Conservation (phyloP, 23 tunicate genomes). For the Oikopleura vanhoeffeni region DNA sequence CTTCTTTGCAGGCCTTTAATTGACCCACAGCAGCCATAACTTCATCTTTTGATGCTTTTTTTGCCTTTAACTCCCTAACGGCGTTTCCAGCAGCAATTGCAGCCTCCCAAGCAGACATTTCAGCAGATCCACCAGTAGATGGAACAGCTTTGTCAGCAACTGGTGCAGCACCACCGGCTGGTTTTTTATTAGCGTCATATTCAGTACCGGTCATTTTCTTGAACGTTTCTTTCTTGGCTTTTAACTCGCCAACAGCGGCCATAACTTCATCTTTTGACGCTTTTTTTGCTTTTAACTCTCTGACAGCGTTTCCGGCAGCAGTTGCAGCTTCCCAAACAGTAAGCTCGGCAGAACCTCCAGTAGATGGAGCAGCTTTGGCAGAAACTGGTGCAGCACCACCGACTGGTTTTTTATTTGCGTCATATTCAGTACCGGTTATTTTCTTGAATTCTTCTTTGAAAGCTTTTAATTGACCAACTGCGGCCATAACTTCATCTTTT, state of each 20-base stretch:
- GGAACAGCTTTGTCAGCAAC: background rate
- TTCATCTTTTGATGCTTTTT: constrained; percentile 56
- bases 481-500: constrained; percentile 20
- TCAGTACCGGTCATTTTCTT: constrained; percentile 38
- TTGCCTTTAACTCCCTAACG: constrained; percentile 56
- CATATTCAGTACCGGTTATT: constrained; percentile 27
- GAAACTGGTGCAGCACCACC: background rate
- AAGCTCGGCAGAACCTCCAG: background rate
- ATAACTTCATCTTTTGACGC: constrained; percentile 47
- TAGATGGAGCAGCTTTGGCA: background rate
- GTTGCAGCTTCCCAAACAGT: constrained; percentile 3
- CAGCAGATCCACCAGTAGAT: background rate
- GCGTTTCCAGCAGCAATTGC: constrained; percentile 26
- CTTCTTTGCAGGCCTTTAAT: constrained; percentile 33
- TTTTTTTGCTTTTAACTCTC: constrained; percentile 52
- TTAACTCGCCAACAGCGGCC: constrained; percentile 28
- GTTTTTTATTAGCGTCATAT: constrained; percentile 19
- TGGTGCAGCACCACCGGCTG: background rate
- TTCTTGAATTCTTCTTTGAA: constrained; percentile 22
- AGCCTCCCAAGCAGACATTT: background rate
- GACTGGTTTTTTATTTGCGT: constrained; percentile 17
- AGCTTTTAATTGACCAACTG: background rate
- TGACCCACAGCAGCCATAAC: constrained; percentile 38
- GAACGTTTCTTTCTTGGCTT: constrained; percentile 49
- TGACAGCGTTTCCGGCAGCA: background rate